These are phyloP conservation scores for Orgyia antiqua DNA, from an alignment of 2,888 invertebrate genomes.

Conservation along the genomic window DNA sequence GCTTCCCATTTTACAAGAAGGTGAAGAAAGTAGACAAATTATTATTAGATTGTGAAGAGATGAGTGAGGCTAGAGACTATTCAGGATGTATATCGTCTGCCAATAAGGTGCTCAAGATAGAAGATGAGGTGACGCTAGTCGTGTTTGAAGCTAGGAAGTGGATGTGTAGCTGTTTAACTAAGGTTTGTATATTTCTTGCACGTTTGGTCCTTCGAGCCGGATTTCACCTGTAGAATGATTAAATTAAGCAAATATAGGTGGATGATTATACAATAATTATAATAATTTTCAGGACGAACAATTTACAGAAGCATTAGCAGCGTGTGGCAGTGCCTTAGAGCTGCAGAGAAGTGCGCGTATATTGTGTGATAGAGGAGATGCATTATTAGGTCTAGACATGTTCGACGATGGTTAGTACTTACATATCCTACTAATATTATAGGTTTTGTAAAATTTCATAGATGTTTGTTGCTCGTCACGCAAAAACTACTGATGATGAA, in stretches of 20 bases:
- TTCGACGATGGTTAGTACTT: constrained; percentile 86
- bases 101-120: constrained; percentile 81
- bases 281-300: constrained; percentile 80
- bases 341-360: constrained; percentile 86
- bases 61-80: constrained; percentile 80
- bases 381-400: constrained; percentile 91
- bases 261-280: not conserved
- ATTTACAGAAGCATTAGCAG: constrained; percentile 82
- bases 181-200: constrained; percentile 7
- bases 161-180: constrained; percentile 85
- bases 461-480: too few relatives aligned
- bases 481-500: too few relatives aligned
- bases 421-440: too few relatives aligned
- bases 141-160: constrained; percentile 85
- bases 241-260: too few relatives aligned
- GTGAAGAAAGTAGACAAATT: constrained; percentile 94
- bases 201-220: too few relatives aligned
- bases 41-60: constrained; percentile 80
- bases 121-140: constrained; percentile 84
- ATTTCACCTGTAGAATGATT: too few relatives aligned
- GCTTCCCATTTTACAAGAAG: constrained; percentile 97
- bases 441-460: too few relatives aligned
- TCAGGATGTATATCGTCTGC: constrained; percentile 84
- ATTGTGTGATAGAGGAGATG: constrained; percentile 95
- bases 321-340: constrained; percentile 89